Evolutionary conservation across 2,888 invertebrate genomes (phyloP), one percentile per base, ranked within the genome.

Genomic region (Macrophya annulata): DNA sequence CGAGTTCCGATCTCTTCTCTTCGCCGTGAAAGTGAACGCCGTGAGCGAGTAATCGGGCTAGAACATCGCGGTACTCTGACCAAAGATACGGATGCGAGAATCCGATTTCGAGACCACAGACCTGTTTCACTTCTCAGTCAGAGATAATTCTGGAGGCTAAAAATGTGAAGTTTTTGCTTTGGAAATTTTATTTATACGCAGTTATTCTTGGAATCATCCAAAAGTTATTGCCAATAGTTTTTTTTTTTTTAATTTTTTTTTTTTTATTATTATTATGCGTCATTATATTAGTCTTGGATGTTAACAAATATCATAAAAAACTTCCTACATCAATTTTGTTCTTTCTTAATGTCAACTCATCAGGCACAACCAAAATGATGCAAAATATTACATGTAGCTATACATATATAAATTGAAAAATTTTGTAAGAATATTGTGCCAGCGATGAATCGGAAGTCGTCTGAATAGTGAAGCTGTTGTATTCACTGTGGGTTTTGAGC

Each of bases 21-120:
- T 77, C 77, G 25, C 77, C 77, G 51, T 77, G 77, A 55, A 77
- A 77, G 55, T 51, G 77, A 55, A 55, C 77, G 77, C 77, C 43
- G 43, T 21, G n/a, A 17, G 43, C 21, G 12, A 31, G 48, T 77
- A 77, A 77, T 77, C 77, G 55, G 77, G 55, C 51, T 77, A 77
- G 77, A 77, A 77, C 51, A 77, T 77, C 77, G 77, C 31, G 31
- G 31, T 77, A 8, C 77, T 25, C 77, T 77, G 77, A 77, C 77
- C 77, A 77, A 55, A 77, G 55, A 77, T 77, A 77, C 55, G 77
- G 72, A 74, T 45, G 43, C 31, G 51, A 77, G 77, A 77, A 37
- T 77, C 48, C n/a, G 55, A 77, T 77, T 77, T 77, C 77, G 77
- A 77, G 77, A 77, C n/a, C 77, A 45, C 51, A 55, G 17, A 77